Conservation (phyloP, 2,888 invertebrate genomes). For the Scrobipalpa costella region DNA sequence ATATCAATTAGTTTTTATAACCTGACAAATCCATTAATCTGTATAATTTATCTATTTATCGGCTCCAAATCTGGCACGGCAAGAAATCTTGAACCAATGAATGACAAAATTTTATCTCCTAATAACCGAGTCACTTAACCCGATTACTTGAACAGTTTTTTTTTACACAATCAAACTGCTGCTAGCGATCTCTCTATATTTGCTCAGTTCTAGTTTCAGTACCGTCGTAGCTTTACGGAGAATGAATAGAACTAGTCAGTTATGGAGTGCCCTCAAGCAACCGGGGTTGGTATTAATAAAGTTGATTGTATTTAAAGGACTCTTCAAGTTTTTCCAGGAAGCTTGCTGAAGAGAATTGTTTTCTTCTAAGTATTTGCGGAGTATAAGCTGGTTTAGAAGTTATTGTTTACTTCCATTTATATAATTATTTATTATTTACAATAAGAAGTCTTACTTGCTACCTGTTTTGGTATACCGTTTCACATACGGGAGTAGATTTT, state of each 20-base stretch:
- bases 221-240: conserved; percentile 4
- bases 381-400: background rate
- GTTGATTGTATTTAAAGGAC: conserved; percentile 17
- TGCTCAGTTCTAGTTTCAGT: conserved; percentile 6
- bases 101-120: no score
- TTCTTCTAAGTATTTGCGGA: background rate
- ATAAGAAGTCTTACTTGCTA: background rate
- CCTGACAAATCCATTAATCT: no score
- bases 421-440: background rate
- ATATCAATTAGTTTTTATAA: no score
- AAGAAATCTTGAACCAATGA: no score
- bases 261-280: conserved; percentile 16
- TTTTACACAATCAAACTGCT: background rate
- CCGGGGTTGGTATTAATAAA: conserved; percentile 18
- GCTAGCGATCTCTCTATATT: background rate
- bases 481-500: background rate
- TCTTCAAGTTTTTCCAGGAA: conserved; percentile 14
- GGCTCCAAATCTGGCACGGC: no score
- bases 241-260: conserved; percentile 21
- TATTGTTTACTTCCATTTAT: background rate
- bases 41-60: no score
- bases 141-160: no score
- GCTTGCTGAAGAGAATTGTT: conserved; percentile 5
- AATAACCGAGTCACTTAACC: no score
- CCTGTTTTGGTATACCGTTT: background rate